Conservation (phyloP, 35 echinoderm and acorn worm species). For the Ophiothrix spiculata region DNA sequence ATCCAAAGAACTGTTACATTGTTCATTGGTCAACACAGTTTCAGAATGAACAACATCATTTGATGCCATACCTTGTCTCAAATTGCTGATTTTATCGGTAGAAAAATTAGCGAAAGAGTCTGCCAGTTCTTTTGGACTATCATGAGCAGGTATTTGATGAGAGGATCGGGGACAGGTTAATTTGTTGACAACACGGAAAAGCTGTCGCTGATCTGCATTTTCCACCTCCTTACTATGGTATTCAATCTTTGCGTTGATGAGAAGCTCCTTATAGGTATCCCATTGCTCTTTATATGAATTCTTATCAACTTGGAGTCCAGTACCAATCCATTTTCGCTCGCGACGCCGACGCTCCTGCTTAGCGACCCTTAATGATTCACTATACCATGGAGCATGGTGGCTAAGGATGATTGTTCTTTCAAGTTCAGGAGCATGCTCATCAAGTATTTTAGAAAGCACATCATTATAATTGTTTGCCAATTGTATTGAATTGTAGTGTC, state of each 20-base stretch:
- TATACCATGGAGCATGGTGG: conserved; percentile 39
- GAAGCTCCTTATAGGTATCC: conserved; percentile 12
- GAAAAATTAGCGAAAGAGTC: conserved; percentile 29
- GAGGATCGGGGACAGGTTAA: not conserved
- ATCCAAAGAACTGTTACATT: conserved; percentile 23
- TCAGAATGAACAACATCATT: conserved; percentile 3
- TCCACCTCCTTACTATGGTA: conserved; percentile 15
- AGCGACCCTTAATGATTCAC: not conserved
- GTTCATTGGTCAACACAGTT: not conserved
- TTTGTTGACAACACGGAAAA: too few species aligned
- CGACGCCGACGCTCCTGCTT: conserved; percentile 34
- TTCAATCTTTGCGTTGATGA: conserved; percentile 35
- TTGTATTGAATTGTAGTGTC: too few species aligned
- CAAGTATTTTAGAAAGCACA: not conserved
- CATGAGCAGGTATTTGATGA: conserved; percentile 18
- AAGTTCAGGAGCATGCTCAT: conserved; percentile 29
- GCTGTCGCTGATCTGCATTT: not conserved
- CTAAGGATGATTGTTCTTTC: conserved; percentile 24
- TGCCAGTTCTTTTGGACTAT: conserved; percentile 33
- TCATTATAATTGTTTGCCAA: too few species aligned
- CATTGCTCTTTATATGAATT: conserved; percentile 11
- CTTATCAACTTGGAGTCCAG: conserved; percentile 40
- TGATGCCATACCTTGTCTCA: not conserved
- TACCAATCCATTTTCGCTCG: conserved; percentile 34
- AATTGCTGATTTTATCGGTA: not conserved